phyloP scores from a whole-genome alignment of 1,140 invertebrate genomes.

The Cotesia glomerata region DNA sequence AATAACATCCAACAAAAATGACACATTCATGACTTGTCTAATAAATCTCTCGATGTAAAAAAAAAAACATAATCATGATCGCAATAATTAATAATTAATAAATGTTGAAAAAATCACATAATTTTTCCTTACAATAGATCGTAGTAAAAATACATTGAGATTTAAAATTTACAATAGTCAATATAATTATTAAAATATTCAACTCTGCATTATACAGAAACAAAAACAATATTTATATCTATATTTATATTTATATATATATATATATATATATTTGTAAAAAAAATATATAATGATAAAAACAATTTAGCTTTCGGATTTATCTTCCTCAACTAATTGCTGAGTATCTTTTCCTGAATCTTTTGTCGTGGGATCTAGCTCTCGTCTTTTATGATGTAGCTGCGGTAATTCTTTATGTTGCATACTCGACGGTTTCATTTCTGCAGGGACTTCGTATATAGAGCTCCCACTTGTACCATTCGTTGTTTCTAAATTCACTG shows the following conservation, averaged over 20 bases:
- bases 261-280: too few species aligned
- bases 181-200: conserved; percentile 7
- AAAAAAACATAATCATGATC: background rate
- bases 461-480: conserved; percentile 71
- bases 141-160: too few species aligned
- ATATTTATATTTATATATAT: background rate
- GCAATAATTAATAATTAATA: background rate
- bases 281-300: conserved; percentile 13
- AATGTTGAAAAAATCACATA: background rate
- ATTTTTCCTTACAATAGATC: background rate
- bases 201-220: conserved; percentile 34
- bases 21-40: conserved; percentile 47
- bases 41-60: conserved; percentile 33
- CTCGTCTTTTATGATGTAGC: conserved; percentile 74
- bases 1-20: conserved; percentile 34
- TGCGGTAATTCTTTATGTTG: conserved; percentile 78
- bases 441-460: conserved; percentile 80
- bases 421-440: conserved; percentile 79
- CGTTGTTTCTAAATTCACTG: conserved; percentile 67
- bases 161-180: too few species aligned
- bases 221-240: background rate
- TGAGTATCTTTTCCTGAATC: conserved; percentile 94
- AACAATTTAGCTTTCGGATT: conserved; percentile 64
- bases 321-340: conserved; percentile 87
- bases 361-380: conserved; percentile 80